Evolutionary conservation across 2,797 vertebrate species (phyloP), one percentile per base, ranked within the genome.

Genomic region (Babyrousa celebensis): DNA sequence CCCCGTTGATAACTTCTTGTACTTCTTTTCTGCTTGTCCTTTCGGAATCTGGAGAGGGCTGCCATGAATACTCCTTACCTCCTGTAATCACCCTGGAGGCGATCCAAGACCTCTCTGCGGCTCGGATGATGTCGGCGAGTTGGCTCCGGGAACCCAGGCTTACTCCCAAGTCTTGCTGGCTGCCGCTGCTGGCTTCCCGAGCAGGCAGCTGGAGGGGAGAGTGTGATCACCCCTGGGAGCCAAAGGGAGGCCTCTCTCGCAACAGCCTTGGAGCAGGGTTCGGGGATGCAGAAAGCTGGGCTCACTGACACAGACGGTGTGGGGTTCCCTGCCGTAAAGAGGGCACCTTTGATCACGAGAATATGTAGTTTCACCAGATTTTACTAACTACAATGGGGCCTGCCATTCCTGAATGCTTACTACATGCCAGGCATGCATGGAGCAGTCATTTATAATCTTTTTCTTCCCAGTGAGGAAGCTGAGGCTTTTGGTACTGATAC

Each of bases 81-180:
- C 40, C 16, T 85, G 32, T 95, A 95, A 97, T 95, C 62, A 94
- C 77, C 23, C 68, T 78, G 75, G 92, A 95, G 74, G 56, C 72
- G 97, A 48, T 97, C 97, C 74, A 96, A 92, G 96, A 94, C 93
- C 93, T 97, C 84, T 95, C 52, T 3, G 75, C 85, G 96, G 92
- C 93, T 97, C 71, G 25, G 92, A 93, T 95, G 85, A 95, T 95
- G 92, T 89, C 32, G 23, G 36, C 71, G 82, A 91, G 78, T 95
- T 98, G 97, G 96, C 96, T 92, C 32, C 58, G 87, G 83, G 85
- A 80, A 10, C 85, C 68, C 23, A 72, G 97, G 95, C 97, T 95
- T 80, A 86, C 78, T 79, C 97, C 96, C 97, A 98, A 97, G 85
- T 93, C 95, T 92, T 91, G 67, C 89, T 98, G 97, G 96, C 97